These are phyloP conservation scores for Clarias gariepinus DNA, from an alignment of 2,113 vertebrate genomes.

Conservation along the genomic window DNA sequence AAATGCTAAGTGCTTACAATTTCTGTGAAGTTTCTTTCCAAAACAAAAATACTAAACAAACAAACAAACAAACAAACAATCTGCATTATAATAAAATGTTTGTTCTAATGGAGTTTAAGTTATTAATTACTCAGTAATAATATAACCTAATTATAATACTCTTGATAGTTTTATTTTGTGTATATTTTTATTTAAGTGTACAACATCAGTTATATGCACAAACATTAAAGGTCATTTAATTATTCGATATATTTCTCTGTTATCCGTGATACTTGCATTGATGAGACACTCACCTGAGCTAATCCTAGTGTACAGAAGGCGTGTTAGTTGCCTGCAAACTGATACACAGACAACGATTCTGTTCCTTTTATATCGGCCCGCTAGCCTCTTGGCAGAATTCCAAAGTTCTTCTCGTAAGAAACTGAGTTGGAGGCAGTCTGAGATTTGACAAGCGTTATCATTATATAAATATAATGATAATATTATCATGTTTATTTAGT, in stretches of 20 bases:
- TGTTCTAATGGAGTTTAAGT: too few species aligned
- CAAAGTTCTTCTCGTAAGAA: background rate
- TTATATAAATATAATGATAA: background rate
- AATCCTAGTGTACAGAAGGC: background rate
- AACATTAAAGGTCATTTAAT: background rate
- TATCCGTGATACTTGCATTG: too few species aligned
- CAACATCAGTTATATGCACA: too few species aligned
- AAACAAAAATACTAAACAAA: background rate
- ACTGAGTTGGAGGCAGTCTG: background rate
- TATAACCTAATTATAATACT: too few species aligned
- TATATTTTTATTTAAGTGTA: too few species aligned
- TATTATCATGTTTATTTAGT: background rate
- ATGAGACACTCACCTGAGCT: background rate
- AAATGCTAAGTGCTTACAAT: background rate
- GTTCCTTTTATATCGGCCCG: background rate
- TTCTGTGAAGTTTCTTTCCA: background rate
- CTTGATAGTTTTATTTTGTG: too few species aligned
- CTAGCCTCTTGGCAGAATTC: background rate
- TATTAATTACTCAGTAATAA: too few species aligned
- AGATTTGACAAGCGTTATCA: background rate
- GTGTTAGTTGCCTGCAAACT: background rate
- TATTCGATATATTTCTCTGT: background rate
- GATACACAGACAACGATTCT: background rate
- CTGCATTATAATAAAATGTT: too few species aligned
- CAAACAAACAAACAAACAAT: too few species aligned